Base-by-base conservation (phyloP, 2,888 invertebrate species). In the Lysandra coridon region DNA sequence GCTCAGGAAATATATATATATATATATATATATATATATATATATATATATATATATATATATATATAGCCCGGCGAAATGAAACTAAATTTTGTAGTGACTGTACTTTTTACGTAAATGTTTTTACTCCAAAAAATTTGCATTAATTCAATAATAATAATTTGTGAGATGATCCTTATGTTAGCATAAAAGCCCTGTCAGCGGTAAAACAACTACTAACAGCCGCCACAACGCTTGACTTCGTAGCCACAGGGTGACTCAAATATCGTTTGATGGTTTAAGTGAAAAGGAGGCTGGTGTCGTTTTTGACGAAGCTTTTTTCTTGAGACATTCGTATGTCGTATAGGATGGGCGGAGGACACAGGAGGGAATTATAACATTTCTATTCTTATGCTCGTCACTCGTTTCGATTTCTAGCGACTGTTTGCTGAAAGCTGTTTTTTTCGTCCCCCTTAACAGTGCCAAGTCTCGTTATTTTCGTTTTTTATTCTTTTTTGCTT, bases 261-360 rank as follows among this genome's bases (percentile, higher is more conserved):
- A 33, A 1, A 33, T 33, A 37, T 69, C 69, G 69, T 69, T 69
- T 69, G 33, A 69, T 69, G 69, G 69, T 69, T 37, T 69, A 14
- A 69, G 69, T 69, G 33, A 69, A 69, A 69, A 69, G 69, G 69
- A 69, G 69, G 69, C 33, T 69, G 69, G 33, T 69, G 69, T 69
- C 33, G 14, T 69, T 37, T 69, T 69, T 69, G 69, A 69, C 69
- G 69, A 69, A 69, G 69, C 69, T 69, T 69, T 69, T 69, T 69
- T 17, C 69, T 12, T 37, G 33, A 69, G 69, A 69, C 69, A 23
- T 33, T 69, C 30, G 10, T 64, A 10, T 23, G 17, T 57, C 17
- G 57, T 17, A 33, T 69, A 17, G 2, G 33, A 10, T 33, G 69
- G 14, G 17, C 17, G n/a, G 5, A 69, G 69, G 12, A 14, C 37